Conservation (phyloP, 2,888 invertebrate genomes). For the Cheilosia vernalis region DNA sequence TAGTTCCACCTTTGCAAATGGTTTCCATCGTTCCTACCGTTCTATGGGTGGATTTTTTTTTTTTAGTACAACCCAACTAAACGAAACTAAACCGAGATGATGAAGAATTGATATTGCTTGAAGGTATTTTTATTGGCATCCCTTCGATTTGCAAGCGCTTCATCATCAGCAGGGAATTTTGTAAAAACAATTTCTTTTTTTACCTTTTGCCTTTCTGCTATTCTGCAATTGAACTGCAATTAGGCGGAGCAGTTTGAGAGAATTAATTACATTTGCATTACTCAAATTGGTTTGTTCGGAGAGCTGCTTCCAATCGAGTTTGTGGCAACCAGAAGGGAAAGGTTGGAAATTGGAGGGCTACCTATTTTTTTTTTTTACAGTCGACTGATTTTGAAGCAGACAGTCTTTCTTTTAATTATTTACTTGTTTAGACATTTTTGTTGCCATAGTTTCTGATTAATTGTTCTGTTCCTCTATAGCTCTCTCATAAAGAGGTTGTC, state of each 20-base stretch:
- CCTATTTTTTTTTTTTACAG: too few relatives aligned
- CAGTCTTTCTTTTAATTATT: too few relatives aligned
- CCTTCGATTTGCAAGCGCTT: conserved; percentile 36
- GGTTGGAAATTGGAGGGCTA: too few relatives aligned
- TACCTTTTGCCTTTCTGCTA: background rate
- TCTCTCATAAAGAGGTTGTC: too few relatives aligned
- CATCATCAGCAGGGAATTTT: conserved; percentile 8
- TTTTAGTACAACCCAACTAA: conserved; percentile 12
- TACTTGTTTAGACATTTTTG: too few relatives aligned
- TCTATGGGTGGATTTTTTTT: background rate
- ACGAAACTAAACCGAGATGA: conserved; percentile 28
- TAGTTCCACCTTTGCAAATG: conserved; percentile 37
- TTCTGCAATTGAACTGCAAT: conserved; percentile 24
- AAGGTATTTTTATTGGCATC: conserved; percentile 30
- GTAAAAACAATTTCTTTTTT: background rate
- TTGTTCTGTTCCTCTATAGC: too few relatives aligned
- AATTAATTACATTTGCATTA: conserved; percentile 59
- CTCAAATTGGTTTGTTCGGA: conserved; percentile 35
- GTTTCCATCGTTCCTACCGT: conserved; percentile 11
- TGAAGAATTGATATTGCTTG: conserved; percentile 22
- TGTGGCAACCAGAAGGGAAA: too few relatives aligned
- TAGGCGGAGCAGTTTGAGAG: conserved; percentile 32
- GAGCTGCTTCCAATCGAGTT: conserved; percentile 2
- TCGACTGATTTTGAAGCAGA: too few relatives aligned
- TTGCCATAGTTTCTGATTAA: too few relatives aligned